A percentile compares a stretch with the other conserved stretches of the same genome.
Conservation (phyloP, 2,888 invertebrate genomes). For the Caenorhabditis auriculariae region DNA sequence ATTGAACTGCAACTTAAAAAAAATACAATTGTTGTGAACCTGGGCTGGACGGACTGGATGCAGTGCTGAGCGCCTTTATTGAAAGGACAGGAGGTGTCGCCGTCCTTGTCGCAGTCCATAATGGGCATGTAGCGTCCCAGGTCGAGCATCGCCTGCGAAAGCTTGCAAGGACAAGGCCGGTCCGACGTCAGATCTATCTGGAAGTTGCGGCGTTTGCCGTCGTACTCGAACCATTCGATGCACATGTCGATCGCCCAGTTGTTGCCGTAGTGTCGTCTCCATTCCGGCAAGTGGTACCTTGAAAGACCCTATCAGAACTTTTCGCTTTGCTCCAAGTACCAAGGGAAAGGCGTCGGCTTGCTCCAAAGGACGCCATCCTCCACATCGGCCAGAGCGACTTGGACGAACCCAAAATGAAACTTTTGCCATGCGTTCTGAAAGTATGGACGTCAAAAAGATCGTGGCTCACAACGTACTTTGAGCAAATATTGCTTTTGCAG, state of each 20-base stretch:
- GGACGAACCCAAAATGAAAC: slow-evolving; percentile 54
- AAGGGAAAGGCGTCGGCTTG: slow-evolving; percentile 84
- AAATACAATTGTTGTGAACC: too few species aligned
- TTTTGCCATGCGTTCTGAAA: slow-evolving; percentile 45
- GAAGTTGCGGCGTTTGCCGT: slow-evolving; percentile 57
- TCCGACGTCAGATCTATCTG: slow-evolving; percentile 53
- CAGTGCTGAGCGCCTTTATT: slow-evolving; percentile 89
- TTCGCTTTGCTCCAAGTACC: too few species aligned
- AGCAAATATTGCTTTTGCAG: slow-evolving; percentile 34
- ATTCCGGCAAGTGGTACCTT: slow-evolving; percentile 72
- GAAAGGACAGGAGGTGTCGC: slow-evolving; percentile 80
- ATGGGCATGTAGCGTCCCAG: slow-evolving; percentile 91
- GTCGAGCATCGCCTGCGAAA: slow-evolving; percentile 81
- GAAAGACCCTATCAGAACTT: neutral
- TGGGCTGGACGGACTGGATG: slow-evolving; percentile 74
- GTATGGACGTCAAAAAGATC: neutral
- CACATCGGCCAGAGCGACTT: slow-evolving; percentile 43
- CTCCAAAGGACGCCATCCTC: slow-evolving; percentile 78
- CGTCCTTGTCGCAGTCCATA: slow-evolving; percentile 84
- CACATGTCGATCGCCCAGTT: slow-evolving; percentile 84
- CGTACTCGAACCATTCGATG: slow-evolving; percentile 78
- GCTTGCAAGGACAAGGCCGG: slow-evolving; percentile 80
- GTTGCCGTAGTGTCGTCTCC: slow-evolving; percentile 78
- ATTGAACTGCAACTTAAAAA: slow-evolving; percentile 75
- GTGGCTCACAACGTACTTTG: slow-evolving; percentile 8